These are phyloP conservation scores for Syngnathus acus DNA, from an alignment of 2,797 vertebrate species.

Conservation along the genomic window DNA sequence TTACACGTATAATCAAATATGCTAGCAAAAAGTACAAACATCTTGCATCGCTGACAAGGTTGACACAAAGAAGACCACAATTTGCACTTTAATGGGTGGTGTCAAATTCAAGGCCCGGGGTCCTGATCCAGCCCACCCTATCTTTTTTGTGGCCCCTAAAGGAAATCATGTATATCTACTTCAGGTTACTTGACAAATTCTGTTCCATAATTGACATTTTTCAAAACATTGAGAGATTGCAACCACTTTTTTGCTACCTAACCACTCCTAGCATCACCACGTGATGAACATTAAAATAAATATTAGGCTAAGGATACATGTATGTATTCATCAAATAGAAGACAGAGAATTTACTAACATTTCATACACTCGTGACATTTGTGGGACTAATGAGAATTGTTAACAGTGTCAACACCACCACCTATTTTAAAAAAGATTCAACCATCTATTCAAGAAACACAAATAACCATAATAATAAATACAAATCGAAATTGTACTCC, in stretches of 20 bases:
- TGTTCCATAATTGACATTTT: not conserved
- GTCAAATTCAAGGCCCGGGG: not conserved
- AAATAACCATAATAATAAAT: not conserved
- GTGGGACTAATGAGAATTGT: not conserved
- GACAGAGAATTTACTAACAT: no score
- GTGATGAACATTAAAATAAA: no score
- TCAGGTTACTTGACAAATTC: not conserved
- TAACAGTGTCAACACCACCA: not conserved
- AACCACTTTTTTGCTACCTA: not conserved
- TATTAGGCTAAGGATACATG: no score
- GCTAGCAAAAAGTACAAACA: not conserved
- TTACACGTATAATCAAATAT: constrained; percentile 5
- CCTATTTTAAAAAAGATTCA: not conserved
- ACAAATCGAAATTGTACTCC: not conserved
- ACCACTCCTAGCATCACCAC: not conserved
- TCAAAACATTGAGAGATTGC: not conserved
- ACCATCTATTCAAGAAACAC: not conserved
- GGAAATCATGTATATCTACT: not conserved
- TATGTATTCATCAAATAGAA: no score
- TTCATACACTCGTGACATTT: no score
- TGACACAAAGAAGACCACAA: not conserved
- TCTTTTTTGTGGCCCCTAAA: not conserved
- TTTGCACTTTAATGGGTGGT: not conserved
- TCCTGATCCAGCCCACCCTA: not conserved
- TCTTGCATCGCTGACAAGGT: not conserved